A percentile compares a stretch with the other conserved stretches of the same genome.
phyloP scores from a whole-genome alignment of 2,797 vertebrate species.

The Falco concolor region DNA sequence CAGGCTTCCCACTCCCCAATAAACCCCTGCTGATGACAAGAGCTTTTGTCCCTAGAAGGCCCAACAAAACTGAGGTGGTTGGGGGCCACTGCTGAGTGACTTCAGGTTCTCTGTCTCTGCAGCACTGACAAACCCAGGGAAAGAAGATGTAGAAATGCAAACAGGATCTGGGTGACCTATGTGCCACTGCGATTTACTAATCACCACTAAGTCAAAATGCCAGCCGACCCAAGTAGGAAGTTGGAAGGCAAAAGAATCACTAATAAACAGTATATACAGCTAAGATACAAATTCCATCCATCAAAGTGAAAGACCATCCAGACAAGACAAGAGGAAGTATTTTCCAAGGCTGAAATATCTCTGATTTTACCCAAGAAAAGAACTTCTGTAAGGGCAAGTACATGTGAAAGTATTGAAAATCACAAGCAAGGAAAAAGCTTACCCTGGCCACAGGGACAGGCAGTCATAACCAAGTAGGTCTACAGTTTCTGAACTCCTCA shows the following conservation, averaged over 20 bases:
- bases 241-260: background rate
- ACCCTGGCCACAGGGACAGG: background rate
- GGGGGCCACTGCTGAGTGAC: background rate
- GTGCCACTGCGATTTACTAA: background rate
- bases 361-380: background rate
- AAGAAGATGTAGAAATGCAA: background rate
- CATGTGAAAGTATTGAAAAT: background rate
- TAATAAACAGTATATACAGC: background rate
- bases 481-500: background rate
- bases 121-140: background rate
- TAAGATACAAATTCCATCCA: background rate
- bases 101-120: background rate
- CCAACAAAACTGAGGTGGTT: background rate
- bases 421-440: background rate
- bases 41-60: background rate
- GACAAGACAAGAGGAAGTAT: background rate
- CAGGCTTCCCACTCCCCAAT: background rate
- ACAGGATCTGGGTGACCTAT: background rate
- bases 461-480: background rate
- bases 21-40: background rate
- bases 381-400: background rate
- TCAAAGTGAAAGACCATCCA: background rate
- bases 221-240: background rate
- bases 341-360: background rate
- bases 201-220: background rate